Evolutionary conservation across 2,113 vertebrate species (phyloP).

Genomic region (Loxodonta africana): DNA sequence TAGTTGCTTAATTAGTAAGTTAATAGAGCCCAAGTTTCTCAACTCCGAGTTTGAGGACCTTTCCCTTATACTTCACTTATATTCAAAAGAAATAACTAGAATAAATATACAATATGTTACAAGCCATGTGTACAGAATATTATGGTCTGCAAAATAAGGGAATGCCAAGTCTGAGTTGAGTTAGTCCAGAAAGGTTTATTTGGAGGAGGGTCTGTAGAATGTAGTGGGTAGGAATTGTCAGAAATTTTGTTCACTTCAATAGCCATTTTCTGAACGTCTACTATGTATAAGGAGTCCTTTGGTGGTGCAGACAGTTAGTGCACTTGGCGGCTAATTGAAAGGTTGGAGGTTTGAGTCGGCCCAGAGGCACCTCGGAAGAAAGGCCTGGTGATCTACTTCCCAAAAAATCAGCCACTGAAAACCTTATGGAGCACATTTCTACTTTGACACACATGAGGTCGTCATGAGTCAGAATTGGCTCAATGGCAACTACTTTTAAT

Average conservation of each 20-base stretch:
- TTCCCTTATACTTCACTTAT: neutral
- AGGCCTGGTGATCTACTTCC: neutral
- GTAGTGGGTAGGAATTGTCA: neutral
- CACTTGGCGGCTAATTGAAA: neutral
- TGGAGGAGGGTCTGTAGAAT: neutral
- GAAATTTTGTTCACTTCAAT: neutral
- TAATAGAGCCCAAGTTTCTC: neutral
- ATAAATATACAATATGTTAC: neutral
- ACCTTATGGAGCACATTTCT: neutral
- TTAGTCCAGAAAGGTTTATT: slow-evolving; percentile 25
- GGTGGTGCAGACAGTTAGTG: neutral
- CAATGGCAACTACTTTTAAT: neutral
- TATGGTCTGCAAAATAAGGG: slow-evolving; percentile 12
- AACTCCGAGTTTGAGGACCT: neutral
- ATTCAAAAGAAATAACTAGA: slow-evolving; percentile 12
- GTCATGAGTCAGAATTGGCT: neutral
- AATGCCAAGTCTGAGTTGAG: slow-evolving; percentile 10
- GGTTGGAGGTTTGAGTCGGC: neutral
- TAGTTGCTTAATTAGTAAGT: neutral
- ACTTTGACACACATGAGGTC: neutral
- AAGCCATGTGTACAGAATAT: neutral
- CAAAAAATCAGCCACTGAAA: neutral
- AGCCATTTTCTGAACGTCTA: slow-evolving; percentile 28
- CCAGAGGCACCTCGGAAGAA: neutral
- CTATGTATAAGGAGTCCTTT: neutral